These are phyloP conservation scores for Netelia fuscicornis DNA, from an alignment of 2,888 invertebrate genomes.

Conservation along the genomic window DNA sequence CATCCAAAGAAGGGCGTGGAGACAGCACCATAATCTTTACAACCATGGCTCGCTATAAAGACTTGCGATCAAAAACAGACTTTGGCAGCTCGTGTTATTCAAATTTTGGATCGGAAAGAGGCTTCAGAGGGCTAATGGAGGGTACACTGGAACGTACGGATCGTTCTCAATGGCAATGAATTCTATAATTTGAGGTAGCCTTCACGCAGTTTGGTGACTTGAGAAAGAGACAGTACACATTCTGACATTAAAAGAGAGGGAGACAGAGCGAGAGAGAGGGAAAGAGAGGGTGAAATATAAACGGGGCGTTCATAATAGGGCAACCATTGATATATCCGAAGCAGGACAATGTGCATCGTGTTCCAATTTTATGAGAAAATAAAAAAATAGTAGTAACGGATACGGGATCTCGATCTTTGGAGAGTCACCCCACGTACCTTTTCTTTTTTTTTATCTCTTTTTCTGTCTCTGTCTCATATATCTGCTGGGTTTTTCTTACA, in stretches of 20 bases:
- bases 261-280: not conserved
- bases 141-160: no score
- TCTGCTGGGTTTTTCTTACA: conserved; percentile 3
- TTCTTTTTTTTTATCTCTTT: not conserved
- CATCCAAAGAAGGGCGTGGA: no score
- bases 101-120: no score
- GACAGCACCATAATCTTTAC: no score
- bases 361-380: conserved; percentile 22
- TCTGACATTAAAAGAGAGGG: not conserved
- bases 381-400: not conserved
- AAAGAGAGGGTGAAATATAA: conserved; percentile 7
- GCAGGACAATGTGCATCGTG: conserved; percentile 31
- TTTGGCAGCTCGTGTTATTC: no score
- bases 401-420: not conserved
- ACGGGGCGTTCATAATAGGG: conserved; percentile 9
- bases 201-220: no score
- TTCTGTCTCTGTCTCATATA: conserved; percentile 9
- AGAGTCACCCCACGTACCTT: conserved; percentile 2
- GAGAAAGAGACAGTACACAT: not conserved
- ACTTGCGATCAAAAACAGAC: no score
- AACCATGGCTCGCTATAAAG: no score
- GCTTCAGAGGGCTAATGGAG: no score
- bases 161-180: no score
- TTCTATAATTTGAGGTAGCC: no score
- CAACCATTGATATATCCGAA: conserved; percentile 36